A percentile compares a stretch with the other conserved stretches of the same genome.
These are phyloP conservation scores for Cyprinella venusta DNA, from an alignment of 2,797 vertebrate species.

Conservation along the genomic window DNA sequence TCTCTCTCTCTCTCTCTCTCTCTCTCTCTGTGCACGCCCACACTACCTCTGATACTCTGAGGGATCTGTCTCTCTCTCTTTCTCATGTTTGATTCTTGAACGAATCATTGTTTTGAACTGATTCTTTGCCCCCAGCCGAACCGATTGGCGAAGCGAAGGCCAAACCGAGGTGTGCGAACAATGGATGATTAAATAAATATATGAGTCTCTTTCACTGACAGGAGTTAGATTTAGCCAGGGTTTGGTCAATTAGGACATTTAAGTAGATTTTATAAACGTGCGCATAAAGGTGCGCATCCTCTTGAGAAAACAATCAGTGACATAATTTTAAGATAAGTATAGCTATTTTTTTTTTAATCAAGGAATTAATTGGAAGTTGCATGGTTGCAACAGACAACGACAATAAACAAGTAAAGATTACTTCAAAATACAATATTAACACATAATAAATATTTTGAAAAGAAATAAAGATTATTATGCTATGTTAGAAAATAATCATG, in stretches of 20 bases:
- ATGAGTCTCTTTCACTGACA: background rate
- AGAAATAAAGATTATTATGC: background rate
- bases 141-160: background rate
- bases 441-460: background rate
- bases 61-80: constrained; percentile 16
- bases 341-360: no score
- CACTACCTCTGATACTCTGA: constrained; percentile 51
- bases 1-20: constrained; percentile 34
- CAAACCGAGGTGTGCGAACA: background rate
- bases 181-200: background rate
- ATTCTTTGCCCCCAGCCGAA: background rate
- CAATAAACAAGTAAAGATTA: background rate
- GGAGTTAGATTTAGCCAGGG: background rate
- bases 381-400: background rate
- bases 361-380: background rate
- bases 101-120: constrained; percentile 4
- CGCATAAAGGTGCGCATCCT: no score
- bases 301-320: no score
- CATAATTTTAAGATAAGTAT: no score
- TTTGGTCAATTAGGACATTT: background rate
- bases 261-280: no score
- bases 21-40: constrained; percentile 65
- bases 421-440: background rate
- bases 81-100: background rate
- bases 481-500: background rate